These are phyloP conservation scores for Parelbella ahira DNA, from an alignment of 2,888 invertebrate genomes.

Conservation along the genomic window DNA sequence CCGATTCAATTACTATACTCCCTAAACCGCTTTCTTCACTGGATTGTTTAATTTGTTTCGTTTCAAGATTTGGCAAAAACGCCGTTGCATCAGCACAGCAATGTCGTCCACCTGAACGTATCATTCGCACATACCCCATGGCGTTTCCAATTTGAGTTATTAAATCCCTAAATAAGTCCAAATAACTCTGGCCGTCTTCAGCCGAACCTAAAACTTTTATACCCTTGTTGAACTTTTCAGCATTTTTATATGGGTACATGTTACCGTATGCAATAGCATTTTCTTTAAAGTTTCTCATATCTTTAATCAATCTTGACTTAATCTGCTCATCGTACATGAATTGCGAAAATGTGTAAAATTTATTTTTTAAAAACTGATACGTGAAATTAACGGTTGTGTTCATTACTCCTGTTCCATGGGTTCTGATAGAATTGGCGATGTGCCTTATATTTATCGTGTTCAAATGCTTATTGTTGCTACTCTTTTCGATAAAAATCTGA, in stretches of 20 bases:
- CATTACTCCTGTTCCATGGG: constrained; percentile 98
- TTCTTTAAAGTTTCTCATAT: constrained; percentile 90
- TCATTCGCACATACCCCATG: constrained; percentile 96
- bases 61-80: constrained; percentile 90
- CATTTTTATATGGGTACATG: constrained; percentile 92
- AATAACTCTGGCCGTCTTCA: constrained; percentile 90
- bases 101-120: constrained; percentile 95
- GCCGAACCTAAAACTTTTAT: constrained; percentile 93
- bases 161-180: constrained; percentile 95
- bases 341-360: constrained; percentile 96
- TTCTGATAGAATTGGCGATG: constrained; percentile 97
- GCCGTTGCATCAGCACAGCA: constrained; percentile 94
- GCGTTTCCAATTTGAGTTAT: constrained; percentile 98
- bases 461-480: constrained; percentile 94
- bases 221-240: constrained; percentile 95
- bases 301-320: constrained; percentile 95
- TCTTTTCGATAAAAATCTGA: constrained; percentile 96
- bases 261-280: constrained; percentile 83
- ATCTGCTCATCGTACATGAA: constrained; percentile 99
- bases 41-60: constrained; percentile 82
- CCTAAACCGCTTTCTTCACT: constrained; percentile 82
- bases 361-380: constrained; percentile 95
- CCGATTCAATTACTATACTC: constrained; percentile 82
- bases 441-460: constrained; percentile 97
- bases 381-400: constrained; percentile 96